Conservation (phyloP, 2,888 invertebrate species). For the Tuta absoluta region DNA sequence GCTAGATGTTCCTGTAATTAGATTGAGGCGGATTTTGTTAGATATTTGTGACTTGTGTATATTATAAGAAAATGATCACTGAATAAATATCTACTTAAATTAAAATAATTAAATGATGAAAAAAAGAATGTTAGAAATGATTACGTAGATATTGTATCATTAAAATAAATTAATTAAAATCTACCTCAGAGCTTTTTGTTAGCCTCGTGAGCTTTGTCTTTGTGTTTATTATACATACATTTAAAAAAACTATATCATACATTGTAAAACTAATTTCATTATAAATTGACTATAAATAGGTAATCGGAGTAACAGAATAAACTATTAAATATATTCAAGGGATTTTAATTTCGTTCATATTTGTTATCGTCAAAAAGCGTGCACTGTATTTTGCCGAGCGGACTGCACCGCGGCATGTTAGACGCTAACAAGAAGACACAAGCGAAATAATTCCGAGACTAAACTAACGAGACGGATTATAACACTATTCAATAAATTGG, state of each 20-base stretch:
- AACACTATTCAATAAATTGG: constrained; percentile 31
- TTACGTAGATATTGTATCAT: constrained; percentile 4
- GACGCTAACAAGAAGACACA: constrained; percentile 35
- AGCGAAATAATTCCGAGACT: constrained; percentile 42
- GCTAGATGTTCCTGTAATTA: constrained; percentile 9
- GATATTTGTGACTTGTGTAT: constrained; percentile 14
- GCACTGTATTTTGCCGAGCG: constrained; percentile 27
- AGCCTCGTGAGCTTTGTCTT: constrained; percentile 77
- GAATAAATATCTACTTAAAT: constrained; percentile 13
- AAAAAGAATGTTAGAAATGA: constrained; percentile 6
- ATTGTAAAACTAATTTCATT: constrained; percentile 52
- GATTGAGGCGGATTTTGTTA: constrained; percentile 14
- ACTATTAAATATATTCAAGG: constrained; percentile 21
- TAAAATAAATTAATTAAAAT: constrained; percentile 25
- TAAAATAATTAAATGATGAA: constrained; percentile 13
- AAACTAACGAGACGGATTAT: constrained; percentile 41
- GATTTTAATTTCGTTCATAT: constrained; percentile 39
- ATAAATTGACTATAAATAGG: constrained; percentile 73
- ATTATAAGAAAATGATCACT: not conserved
- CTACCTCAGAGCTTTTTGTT: constrained; percentile 37
- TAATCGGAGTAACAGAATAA: constrained; percentile 65
- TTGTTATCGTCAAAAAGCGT: constrained; percentile 33
- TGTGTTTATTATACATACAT: constrained; percentile 44
- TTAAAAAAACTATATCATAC: constrained; percentile 59
- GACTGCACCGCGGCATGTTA: constrained; percentile 7